A percentile compares a stretch with the other conserved stretches of the same genome.
Conservation (phyloP, 2,888 invertebrate genomes). For the Oasisia sp. region DNA sequence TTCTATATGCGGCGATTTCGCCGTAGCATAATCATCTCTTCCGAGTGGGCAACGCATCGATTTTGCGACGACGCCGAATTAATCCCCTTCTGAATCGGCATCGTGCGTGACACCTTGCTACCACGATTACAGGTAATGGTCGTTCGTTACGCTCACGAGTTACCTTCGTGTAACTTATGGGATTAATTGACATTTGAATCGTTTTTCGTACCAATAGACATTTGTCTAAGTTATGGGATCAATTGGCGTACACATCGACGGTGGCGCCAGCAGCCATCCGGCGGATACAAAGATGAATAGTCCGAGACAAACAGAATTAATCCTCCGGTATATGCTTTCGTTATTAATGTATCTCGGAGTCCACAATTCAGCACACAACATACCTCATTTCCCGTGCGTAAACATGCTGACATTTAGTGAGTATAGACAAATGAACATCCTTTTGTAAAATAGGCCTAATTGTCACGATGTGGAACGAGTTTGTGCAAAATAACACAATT, state of each 20-base stretch:
- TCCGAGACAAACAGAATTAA: neutral
- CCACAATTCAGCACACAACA: neutral
- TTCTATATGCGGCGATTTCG: neutral
- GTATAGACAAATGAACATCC: no score
- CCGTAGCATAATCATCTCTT: neutral
- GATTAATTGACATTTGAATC: neutral
- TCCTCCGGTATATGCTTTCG: neutral
- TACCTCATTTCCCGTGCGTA: no score
- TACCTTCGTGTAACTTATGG: neutral
- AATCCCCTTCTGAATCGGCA: neutral
- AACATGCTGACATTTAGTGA: no score
- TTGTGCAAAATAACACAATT: no score
- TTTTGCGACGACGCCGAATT: neutral
- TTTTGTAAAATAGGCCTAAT: no score
- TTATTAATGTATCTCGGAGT: neutral
- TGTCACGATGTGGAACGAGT: no score
- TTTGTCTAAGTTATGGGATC: neutral
- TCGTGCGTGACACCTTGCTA: neutral
- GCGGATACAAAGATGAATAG: no score
- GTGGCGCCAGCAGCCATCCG: neutral
- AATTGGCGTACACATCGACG: neutral
- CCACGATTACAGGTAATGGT: neutral
- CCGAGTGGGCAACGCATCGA: neutral
- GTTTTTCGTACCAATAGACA: neutral
- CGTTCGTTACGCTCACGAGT: neutral